A percentile compares a stretch with the other conserved stretches of the same genome.
Evolutionary conservation across 1,140 invertebrate genomes (phyloP).

Genomic region (Neodiprion lecontei): DNA sequence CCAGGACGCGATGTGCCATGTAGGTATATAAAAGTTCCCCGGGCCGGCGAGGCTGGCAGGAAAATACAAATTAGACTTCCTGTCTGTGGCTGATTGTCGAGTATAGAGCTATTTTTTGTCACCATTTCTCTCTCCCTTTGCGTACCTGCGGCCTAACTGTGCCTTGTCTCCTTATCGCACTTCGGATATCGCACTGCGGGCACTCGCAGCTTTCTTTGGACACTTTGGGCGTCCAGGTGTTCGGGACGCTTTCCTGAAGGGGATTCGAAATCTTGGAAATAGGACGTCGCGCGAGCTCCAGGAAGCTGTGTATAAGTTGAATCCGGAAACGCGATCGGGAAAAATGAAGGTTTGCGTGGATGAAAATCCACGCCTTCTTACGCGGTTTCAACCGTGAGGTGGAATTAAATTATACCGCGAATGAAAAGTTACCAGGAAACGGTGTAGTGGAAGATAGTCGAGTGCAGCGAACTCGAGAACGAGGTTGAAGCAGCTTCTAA

Average conservation of each 20-base stretch:
- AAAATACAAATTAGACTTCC: slow-evolving; percentile 7
- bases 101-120: background rate
- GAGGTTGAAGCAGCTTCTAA: too few species aligned
- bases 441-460: too few species aligned
- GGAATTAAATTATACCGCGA: too few species aligned
- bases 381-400: too few species aligned
- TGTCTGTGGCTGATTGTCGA: background rate
- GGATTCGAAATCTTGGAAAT: background rate
- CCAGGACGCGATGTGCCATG: background rate
- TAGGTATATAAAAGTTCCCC: too few species aligned
- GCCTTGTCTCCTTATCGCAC: background rate
- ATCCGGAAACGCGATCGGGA: too few species aligned
- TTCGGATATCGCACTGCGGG: background rate
- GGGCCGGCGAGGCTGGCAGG: background rate
- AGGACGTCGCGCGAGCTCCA: background rate
- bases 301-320: background rate
- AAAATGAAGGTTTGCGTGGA: too few species aligned
- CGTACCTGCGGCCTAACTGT: background rate
- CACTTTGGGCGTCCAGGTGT: background rate
- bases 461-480: too few species aligned
- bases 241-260: background rate
- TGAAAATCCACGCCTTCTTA: background rate
- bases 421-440: too few species aligned
- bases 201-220: background rate
- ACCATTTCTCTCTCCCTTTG: background rate